Percentiles rank a stretch among this genome's conserved stretches.
Conservation (phyloP, 2,113 vertebrate species). For the Sebastes schlegelii region DNA sequence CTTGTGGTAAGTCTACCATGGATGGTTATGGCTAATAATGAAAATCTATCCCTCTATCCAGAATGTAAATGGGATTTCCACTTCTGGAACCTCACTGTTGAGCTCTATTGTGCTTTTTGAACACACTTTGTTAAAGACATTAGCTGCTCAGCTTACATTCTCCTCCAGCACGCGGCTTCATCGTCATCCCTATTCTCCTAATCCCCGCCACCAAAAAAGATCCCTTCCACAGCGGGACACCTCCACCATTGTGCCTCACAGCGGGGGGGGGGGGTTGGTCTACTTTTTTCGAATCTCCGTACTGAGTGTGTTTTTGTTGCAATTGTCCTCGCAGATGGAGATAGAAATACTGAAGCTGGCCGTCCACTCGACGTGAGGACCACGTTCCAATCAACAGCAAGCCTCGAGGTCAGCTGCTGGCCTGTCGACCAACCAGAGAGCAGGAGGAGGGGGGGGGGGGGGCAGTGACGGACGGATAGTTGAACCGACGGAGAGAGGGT, state of each 20-base stretch:
- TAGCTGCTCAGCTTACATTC: conserved; percentile 2
- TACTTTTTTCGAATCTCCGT: not conserved
- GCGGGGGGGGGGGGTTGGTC: not conserved
- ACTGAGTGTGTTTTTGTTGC: not conserved
- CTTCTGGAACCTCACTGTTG: too few species aligned
- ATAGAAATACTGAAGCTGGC: conserved; percentile 93
- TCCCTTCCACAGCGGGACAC: not conserved
- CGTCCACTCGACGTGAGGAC: conserved; percentile 87
- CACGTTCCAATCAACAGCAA: not conserved
- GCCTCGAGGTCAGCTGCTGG: conserved; percentile 50
- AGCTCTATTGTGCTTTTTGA: not conserved
- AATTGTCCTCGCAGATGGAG: conserved; percentile 86
- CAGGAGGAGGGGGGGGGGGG: not conserved
- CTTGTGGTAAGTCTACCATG: too few species aligned
- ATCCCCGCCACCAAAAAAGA: conserved; percentile 1
- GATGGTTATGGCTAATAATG: too few species aligned
- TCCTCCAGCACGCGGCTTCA: not conserved
- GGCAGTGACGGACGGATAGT: not conserved
- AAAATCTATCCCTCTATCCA: too few species aligned
- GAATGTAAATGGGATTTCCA: too few species aligned
- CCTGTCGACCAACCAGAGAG: conserved; percentile 44
- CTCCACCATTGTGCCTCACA: not conserved
- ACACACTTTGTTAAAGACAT: not conserved
- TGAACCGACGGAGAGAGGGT: conserved; percentile 19
- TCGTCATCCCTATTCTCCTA: conserved; percentile 5